Conservation (phyloP, 2,113 vertebrate genomes). For the Onychostoma macrolepis region DNA sequence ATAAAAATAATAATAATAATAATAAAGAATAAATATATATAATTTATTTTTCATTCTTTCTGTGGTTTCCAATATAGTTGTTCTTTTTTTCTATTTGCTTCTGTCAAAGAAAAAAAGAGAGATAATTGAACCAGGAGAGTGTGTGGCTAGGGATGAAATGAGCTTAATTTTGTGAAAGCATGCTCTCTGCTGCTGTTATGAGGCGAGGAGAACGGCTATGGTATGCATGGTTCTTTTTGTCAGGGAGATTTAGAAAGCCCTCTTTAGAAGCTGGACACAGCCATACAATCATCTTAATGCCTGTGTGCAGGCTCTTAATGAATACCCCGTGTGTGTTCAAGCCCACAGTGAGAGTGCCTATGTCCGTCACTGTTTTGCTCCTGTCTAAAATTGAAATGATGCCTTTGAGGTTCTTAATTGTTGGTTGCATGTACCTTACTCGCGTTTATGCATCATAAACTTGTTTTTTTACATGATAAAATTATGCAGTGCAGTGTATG, state of each 20-base stretch:
- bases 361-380: constrained; percentile 36
- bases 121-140: constrained; percentile 26
- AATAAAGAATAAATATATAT: no score
- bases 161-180: constrained; percentile 70
- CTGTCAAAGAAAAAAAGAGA: constrained; percentile 19
- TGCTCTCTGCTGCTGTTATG: constrained; percentile 71
- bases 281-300: constrained; percentile 79
- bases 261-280: constrained; percentile 73
- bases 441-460: background rate
- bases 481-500: constrained; percentile 24
- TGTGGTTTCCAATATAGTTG: background rate
- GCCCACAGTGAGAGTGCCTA: constrained; percentile 59
- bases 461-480: constrained; percentile 36
- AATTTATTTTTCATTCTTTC: background rate
- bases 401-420: constrained; percentile 20
- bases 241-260: constrained; percentile 78
- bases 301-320: constrained; percentile 68
- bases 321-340: constrained; percentile 73
- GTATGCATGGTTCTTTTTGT: constrained; percentile 77
- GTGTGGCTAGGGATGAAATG: constrained; percentile 55
- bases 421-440: background rate
- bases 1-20: no score
- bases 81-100: background rate
- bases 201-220: constrained; percentile 62
- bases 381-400: background rate